phyloP scores from a whole-genome alignment of 1,140 invertebrate species.

The Chironomus tepperi region DNA sequence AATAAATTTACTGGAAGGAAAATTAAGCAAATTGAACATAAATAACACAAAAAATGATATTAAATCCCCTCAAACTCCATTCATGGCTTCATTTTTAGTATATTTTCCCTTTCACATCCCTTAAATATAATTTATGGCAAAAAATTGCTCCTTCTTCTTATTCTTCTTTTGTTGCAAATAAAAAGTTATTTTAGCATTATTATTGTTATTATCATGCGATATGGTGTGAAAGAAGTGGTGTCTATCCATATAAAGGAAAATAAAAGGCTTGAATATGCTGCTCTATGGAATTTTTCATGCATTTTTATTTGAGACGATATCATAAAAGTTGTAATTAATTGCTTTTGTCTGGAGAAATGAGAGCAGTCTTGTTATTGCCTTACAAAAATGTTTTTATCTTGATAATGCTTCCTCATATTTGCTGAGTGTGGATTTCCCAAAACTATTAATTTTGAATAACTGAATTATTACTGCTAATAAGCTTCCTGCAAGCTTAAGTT shows the following conservation, averaged over 20 bases:
- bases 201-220: not conserved
- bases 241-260: not conserved
- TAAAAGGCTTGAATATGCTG: conserved; percentile 4
- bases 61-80: not conserved
- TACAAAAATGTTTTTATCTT: too few relatives aligned
- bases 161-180: not conserved
- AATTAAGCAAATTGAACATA: conserved; percentile 14
- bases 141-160: not conserved
- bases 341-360: not conserved
- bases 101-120: not conserved
- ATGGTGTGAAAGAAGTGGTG: not conserved
- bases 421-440: too few relatives aligned
- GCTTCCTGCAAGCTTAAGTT: too few relatives aligned
- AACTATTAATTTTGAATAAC: too few relatives aligned
- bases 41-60: not conserved
- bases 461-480: too few relatives aligned
- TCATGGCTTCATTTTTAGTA: not conserved
- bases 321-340: not conserved
- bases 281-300: not conserved
- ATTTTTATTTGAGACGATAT: conserved; percentile 1
- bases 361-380: not conserved
- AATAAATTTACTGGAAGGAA: conserved; percentile 14
- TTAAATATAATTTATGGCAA: not conserved
- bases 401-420: too few relatives aligned
- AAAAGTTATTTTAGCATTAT: not conserved